Conservation (phyloP, 2,888 invertebrate species). For the Protophormia terraenovae region DNA sequence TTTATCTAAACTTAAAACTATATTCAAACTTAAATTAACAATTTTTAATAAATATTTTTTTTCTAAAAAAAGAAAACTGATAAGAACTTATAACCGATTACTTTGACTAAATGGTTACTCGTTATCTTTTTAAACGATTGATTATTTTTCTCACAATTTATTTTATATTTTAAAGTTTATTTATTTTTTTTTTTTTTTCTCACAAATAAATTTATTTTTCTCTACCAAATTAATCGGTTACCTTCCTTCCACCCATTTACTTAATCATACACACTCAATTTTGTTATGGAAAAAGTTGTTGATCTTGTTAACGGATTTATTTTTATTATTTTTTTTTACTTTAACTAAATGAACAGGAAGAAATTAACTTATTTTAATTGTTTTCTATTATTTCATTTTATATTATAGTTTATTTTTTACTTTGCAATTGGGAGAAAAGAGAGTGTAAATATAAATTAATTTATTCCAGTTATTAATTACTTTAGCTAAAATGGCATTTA, state of each 20-base stretch:
- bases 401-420: slow-evolving; percentile 5
- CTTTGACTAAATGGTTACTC: too few species aligned
- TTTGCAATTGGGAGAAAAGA: not conserved
- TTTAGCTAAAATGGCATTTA: slow-evolving; percentile 38
- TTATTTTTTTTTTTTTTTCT: too few species aligned
- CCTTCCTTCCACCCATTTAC: not conserved
- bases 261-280: not conserved
- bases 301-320: slow-evolving; percentile 61
- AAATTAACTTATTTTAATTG: slow-evolving; percentile 34
- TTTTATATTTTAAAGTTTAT: too few species aligned
- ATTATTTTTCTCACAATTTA: too few species aligned
- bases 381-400: slow-evolving; percentile 13
- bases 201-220: too few species aligned
- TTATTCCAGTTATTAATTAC: slow-evolving; percentile 27
- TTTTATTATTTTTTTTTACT: slow-evolving; percentile 7
- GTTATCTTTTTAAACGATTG: too few species aligned
- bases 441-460: not conserved
- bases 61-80: too few species aligned
- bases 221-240: not conserved
- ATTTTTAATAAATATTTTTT: too few species aligned
- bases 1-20: too few species aligned
- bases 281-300: slow-evolving; percentile 63
- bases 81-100: too few species aligned
- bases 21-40: too few species aligned
- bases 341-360: slow-evolving; percentile 56